Percentiles rank a stretch among this genome's conserved stretches.
Evolutionary conservation across 2,888 invertebrate genomes (phyloP).

Genomic region (Athetis lepigone): DNA sequence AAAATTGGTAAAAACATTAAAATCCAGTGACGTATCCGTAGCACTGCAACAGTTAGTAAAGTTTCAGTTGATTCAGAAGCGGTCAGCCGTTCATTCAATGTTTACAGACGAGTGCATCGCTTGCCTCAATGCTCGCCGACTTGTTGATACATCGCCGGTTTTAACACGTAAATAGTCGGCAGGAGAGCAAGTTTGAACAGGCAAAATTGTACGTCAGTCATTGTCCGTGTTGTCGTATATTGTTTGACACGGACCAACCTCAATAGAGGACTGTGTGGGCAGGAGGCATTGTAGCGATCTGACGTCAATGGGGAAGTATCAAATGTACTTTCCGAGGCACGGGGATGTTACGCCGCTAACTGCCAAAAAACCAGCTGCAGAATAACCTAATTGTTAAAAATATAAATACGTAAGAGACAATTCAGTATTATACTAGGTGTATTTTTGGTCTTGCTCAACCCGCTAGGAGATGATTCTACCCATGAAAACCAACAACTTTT

Average conservation of each 20-base stretch:
- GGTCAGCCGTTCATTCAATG: constrained; percentile 55
- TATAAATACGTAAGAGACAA: no score
- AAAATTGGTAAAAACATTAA: background rate
- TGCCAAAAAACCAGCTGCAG: background rate
- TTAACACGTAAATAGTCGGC: constrained; percentile 42
- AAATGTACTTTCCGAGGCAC: background rate
- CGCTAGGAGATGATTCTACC: no score
- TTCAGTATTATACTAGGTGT: no score
- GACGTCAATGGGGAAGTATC: no score
- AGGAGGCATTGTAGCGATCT: background rate
- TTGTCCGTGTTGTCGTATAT: background rate
- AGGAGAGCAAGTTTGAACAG: constrained; percentile 17
- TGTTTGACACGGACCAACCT: background rate
- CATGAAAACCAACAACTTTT: no score
- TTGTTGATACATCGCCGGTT: constrained; percentile 66
- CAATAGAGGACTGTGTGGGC: background rate
- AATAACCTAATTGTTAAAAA: no score
- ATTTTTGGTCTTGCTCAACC: no score
- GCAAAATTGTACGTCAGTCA: constrained; percentile 13
- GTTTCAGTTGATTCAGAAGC: constrained; percentile 61
- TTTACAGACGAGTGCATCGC: constrained; percentile 55
- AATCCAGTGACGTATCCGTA: background rate
- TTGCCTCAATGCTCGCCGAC: constrained; percentile 65
- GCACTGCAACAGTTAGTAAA: constrained; percentile 19
- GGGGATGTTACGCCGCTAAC: background rate